Percentiles rank a stretch among this genome's conserved stretches.
phyloP scores from a whole-genome alignment of 2,113 vertebrate species.

The Donacobius atricapilla region DNA sequence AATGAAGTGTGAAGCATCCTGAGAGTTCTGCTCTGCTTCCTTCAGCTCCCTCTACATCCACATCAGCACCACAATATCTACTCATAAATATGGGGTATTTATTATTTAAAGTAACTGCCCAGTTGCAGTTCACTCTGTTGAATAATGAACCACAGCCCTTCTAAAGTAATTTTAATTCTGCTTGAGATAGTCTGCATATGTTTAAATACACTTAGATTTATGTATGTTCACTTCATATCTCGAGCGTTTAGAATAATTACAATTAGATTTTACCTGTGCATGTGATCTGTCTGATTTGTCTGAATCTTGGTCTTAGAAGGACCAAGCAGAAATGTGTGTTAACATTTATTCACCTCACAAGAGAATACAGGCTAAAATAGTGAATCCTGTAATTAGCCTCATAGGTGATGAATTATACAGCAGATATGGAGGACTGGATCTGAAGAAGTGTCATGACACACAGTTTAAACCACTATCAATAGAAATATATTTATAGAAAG shows the following conservation, averaged over 20 bases:
- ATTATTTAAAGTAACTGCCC: neutral
- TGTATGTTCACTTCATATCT: neutral
- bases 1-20: neutral
- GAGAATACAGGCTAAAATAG: neutral
- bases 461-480: neutral
- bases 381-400: neutral
- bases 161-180: neutral
- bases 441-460: neutral
- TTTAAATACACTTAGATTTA: neutral
- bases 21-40: neutral
- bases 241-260: neutral
- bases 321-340: neutral
- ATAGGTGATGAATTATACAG: neutral
- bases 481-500: neutral
- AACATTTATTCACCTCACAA: neutral
- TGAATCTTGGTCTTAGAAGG: neutral
- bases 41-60: neutral
- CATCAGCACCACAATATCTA: neutral
- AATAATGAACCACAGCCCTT: neutral
- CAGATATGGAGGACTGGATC: neutral
- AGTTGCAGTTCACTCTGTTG: neutral
- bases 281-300: neutral
- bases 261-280: neutral
- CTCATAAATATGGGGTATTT: neutral
- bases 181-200: neutral